Conservation (phyloP, 2,797 vertebrate genomes). For the Pelobates cultripes region DNA sequence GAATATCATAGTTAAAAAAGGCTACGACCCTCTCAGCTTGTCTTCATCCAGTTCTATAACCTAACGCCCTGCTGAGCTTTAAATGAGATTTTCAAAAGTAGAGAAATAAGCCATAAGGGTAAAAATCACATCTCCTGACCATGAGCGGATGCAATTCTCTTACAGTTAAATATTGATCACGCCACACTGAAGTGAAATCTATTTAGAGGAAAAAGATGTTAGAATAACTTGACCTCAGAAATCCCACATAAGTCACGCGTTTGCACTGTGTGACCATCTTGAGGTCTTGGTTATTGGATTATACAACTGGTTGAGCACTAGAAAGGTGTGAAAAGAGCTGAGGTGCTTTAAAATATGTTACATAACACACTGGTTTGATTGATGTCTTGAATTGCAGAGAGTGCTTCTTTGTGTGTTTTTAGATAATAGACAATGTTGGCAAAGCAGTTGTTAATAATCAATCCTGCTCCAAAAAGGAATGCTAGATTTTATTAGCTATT, state of each 20-base stretch:
- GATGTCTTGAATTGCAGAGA: no score
- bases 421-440: no score
- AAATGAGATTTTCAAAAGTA: background rate
- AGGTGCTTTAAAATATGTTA: background rate
- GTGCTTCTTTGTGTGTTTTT: no score
- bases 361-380: no score
- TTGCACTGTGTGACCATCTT: background rate
- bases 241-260: conserved; percentile 1
- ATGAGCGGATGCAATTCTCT: conserved; percentile 50
- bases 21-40: conserved; percentile 14
- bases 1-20: conserved; percentile 20
- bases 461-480: no score
- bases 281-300: background rate
- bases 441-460: no score
- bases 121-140: conserved; percentile 35
- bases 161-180: conserved; percentile 54
- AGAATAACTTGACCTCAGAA: conserved; percentile 7
- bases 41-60: conserved; percentile 9
- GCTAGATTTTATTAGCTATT: no score
- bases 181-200: conserved; percentile 52
- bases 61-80: background rate
- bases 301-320: background rate
- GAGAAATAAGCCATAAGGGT: background rate
- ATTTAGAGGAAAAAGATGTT: conserved; percentile 48
- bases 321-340: background rate